These are phyloP conservation scores for Drosophila sproati DNA, from an alignment of 1,140 invertebrate species.

Conservation along the genomic window DNA sequence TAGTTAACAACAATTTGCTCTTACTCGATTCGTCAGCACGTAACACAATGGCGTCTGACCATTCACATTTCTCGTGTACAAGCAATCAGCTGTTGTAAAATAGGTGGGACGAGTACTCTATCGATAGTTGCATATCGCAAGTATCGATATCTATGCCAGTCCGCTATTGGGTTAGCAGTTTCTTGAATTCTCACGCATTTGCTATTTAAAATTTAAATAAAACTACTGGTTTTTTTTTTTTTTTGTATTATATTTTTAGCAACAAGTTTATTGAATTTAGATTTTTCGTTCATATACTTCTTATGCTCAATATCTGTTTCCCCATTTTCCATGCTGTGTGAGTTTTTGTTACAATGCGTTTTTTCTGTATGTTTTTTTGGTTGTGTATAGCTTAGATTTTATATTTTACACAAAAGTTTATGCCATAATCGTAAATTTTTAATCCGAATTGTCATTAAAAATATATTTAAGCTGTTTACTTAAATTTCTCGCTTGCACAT, in stretches of 20 bases:
- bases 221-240: conserved; percentile 10
- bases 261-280: conserved; percentile 83
- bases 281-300: conserved; percentile 73
- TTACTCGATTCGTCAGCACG: conserved; percentile 53
- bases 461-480: conserved; percentile 71
- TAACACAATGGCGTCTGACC: conserved; percentile 51
- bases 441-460: conserved; percentile 73
- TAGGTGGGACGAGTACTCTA: not conserved
- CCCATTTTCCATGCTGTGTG: conserved; percentile 63
- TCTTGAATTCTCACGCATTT: not conserved
- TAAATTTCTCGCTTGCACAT: conserved; percentile 58
- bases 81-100: conserved; percentile 29
- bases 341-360: conserved; percentile 78
- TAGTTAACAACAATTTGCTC: conserved; percentile 37
- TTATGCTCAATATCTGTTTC: conserved; percentile 66
- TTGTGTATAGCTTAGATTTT: conserved; percentile 67
- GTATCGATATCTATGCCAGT: conserved; percentile 7
- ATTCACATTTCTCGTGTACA: conserved; percentile 32
- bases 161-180: not conserved
- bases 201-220: conserved; percentile 2
- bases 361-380: conserved; percentile 51
- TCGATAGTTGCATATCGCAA: not conserved
- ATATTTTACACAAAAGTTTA: conserved; percentile 79
- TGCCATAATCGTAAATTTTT: conserved; percentile 78
- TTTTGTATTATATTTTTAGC: conserved; percentile 74